phyloP scores from a whole-genome alignment of 2,113 vertebrate species.

The Brevimyrus niger region DNA sequence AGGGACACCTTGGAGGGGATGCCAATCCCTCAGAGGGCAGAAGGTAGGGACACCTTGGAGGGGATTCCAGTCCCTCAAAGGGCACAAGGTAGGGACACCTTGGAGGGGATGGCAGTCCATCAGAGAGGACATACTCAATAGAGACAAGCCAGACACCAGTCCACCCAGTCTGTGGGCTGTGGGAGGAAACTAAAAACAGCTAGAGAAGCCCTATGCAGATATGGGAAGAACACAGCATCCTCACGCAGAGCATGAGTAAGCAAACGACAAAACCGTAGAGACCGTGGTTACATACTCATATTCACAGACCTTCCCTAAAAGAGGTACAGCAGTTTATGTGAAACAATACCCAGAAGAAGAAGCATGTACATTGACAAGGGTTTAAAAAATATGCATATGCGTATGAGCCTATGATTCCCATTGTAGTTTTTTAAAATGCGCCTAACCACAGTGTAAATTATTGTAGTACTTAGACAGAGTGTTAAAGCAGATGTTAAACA shows the following conservation, averaged over 20 bases:
- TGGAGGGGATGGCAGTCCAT: not conserved
- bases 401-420: not conserved
- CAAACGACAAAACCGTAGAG: not conserved
- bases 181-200: not conserved
- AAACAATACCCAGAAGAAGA: not conserved
- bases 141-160: not conserved
- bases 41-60: no score
- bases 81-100: no score
- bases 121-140: not conserved
- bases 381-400: not conserved
- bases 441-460: not conserved
- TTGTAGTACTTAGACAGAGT: not conserved
- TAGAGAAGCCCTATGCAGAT: not conserved
- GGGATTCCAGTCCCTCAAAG: not conserved
- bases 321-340: not conserved
- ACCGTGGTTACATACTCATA: not conserved
- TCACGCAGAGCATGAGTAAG: not conserved
- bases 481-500: not conserved
- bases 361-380: not conserved
- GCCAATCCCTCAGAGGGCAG: not conserved
- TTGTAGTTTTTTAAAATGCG: not conserved
- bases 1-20: no score
- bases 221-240: not conserved
- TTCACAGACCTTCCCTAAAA: not conserved
- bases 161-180: not conserved